Conservation (phyloP, 2,888 invertebrate genomes). For the Athrips mouffetella region DNA sequence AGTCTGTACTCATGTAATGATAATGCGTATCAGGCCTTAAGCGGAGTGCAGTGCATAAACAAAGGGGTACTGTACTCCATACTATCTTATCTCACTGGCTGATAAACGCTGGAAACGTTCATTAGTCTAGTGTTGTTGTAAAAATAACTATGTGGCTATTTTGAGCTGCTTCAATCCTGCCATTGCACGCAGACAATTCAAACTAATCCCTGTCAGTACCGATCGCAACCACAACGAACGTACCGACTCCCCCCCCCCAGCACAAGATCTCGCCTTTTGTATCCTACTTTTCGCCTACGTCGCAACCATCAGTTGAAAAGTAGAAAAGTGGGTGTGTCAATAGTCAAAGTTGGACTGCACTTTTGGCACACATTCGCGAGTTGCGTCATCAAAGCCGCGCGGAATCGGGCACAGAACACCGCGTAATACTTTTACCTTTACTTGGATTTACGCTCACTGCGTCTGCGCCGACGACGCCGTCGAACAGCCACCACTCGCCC, state of each 20-base stretch:
- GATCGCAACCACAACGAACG: no score
- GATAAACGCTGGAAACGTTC: constrained; percentile 59
- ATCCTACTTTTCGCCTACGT: no score
- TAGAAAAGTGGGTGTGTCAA: constrained; percentile 18
- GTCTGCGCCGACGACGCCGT: constrained; percentile 10
- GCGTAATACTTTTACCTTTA: constrained; percentile 75
- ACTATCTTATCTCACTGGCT: constrained; percentile 64
- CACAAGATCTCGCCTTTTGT: no score
- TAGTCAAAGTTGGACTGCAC: constrained; percentile 62
- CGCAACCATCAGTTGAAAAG: no score
- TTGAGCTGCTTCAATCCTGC: background rate
- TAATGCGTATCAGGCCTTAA: constrained; percentile 63
- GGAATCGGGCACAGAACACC: constrained; percentile 57
- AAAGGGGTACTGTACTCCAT: constrained; percentile 57
- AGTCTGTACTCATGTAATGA: constrained; percentile 36
- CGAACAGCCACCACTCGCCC: constrained; percentile 47
- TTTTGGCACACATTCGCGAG: constrained; percentile 73
- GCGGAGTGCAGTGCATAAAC: constrained; percentile 63
- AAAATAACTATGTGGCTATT: constrained; percentile 44
- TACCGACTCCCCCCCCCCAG: no score
- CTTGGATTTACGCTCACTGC: constrained; percentile 27
- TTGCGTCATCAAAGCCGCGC: constrained; percentile 58
- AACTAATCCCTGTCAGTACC: no score
- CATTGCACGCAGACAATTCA: no score
- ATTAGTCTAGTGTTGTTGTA: constrained; percentile 46